Evolutionary conservation across 2,888 invertebrate species (phyloP).

Genomic region (Aplocera efformata): DNA sequence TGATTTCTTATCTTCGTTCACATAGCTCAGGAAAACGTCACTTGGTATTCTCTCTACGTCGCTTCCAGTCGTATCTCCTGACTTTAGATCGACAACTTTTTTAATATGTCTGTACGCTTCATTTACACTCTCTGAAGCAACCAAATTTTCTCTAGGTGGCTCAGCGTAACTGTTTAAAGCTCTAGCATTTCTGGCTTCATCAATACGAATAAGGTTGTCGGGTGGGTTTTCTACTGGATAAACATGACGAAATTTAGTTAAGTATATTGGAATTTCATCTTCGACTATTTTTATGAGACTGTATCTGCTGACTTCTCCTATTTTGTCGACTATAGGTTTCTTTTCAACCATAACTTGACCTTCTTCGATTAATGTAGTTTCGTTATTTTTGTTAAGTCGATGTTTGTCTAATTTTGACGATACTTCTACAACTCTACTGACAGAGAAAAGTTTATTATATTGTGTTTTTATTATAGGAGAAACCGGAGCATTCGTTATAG

Average conservation of each 20-base stretch:
- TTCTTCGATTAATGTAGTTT: constrained; percentile 74
- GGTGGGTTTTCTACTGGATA: constrained; percentile 75
- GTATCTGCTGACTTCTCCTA: constrained; percentile 85
- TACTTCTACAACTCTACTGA: constrained; percentile 85
- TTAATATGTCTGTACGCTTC: constrained; percentile 70
- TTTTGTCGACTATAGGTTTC: constrained; percentile 82
- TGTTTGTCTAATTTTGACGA: constrained; percentile 83
- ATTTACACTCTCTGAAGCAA: constrained; percentile 75
- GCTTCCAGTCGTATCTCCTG: constrained; percentile 30
- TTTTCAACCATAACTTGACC: constrained; percentile 79
- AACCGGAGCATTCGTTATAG: constrained; percentile 40
- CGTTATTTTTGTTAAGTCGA: constrained; percentile 77
- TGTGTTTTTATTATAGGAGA: constrained; percentile 68
- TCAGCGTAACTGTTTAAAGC: constrained; percentile 61
- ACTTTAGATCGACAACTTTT: constrained; percentile 35
- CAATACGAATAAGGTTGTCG: constrained; percentile 70
- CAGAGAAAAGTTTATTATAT: constrained; percentile 83
- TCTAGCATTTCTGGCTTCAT: constrained; percentile 74
- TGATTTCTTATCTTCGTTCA: constrained; percentile 62
- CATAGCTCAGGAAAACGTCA: constrained; percentile 62
- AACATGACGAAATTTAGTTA: constrained; percentile 69
- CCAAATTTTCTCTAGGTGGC: constrained; percentile 64
- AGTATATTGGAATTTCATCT: constrained; percentile 76
- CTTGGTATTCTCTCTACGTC: constrained; percentile 48
- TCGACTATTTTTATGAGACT: constrained; percentile 85